Evolutionary conservation across 2,888 invertebrate species (phyloP).

Genomic region (Synanthedon tipuliformis): DNA sequence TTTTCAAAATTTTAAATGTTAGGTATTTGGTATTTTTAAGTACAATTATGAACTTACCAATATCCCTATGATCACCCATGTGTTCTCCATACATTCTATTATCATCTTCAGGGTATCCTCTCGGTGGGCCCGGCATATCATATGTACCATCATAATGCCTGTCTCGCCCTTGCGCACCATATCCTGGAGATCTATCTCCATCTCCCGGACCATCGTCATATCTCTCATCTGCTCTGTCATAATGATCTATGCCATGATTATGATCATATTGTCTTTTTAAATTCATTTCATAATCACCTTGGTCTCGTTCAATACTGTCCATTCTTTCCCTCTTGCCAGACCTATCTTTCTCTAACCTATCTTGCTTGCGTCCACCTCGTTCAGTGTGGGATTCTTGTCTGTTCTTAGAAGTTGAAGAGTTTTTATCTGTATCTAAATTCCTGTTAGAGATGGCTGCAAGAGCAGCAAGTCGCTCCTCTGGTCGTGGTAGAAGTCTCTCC

Average conservation of each 20-base stretch:
- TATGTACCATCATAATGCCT: constrained; percentile 61
- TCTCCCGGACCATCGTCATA: constrained; percentile 58
- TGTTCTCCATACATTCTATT: constrained; percentile 66
- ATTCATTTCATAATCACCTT: constrained; percentile 55
- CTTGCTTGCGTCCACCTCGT: constrained; percentile 57
- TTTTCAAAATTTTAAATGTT: too few relatives aligned
- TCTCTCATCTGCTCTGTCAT: constrained; percentile 56
- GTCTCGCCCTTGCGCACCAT: constrained; percentile 46
- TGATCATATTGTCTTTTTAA: constrained; percentile 59
- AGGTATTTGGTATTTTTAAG: neutral
- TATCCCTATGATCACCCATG: constrained; percentile 55
- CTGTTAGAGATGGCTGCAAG: constrained; percentile 66
- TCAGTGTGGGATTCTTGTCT: constrained; percentile 59
- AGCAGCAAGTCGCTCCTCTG: constrained; percentile 73
- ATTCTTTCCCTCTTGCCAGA: constrained; percentile 60
- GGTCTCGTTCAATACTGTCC: constrained; percentile 59
- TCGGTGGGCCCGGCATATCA: constrained; percentile 55
- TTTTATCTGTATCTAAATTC: constrained; percentile 54
- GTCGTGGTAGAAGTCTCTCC: constrained; percentile 73
- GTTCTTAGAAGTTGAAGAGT: constrained; percentile 57
- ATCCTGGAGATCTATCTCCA: constrained; percentile 55
- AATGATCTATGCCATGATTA: constrained; percentile 61
- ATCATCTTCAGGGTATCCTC: constrained; percentile 65
- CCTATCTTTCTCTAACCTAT: constrained; percentile 62
- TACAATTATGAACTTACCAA: constrained; percentile 29